Base-by-base conservation (phyloP, 2,797 vertebrate genomes). In the Diceros bicornis region DNA sequence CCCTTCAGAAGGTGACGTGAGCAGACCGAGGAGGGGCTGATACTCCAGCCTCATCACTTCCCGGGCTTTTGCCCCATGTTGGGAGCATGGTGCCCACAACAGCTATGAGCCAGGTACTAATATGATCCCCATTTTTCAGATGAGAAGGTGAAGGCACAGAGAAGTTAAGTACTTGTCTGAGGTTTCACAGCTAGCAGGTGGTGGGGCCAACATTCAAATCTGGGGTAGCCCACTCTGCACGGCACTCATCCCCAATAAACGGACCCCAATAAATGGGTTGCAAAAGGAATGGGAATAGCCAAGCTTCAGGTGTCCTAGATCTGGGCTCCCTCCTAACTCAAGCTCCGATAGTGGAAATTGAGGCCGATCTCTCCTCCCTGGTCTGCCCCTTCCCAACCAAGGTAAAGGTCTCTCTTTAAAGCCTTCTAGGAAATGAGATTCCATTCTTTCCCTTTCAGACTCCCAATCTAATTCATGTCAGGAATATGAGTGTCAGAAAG, bases 201-300 rank as follows among this genome's bases (percentile, higher is more conserved):
- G 29, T 18, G 82, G 72, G 57, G 29, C 25, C 37, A 17, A 59
- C n/a, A 20, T 41, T 50, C 61, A 7, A 10, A 6, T n/a, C 10
- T 20, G 20, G 44, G 2, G 25, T 37, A 16, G 52, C 12, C 16
- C 8, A 27, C 27, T 32, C 44, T 20, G 16, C 25, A 6, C 0
- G 1, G 13, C 18, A 4, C 20, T 61, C n/a, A 14, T 0, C 7
- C 55, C 77, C 23, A 9, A 0, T 20, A 64, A 18, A 21, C 7
- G 4, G 17, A 41, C 7, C 55, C 77, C 23, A 12, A 0, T 20
- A 64, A 18, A 21, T 12, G 4, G 17, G 21, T 7, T 69, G 50
- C 50, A 55, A 7, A 77, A 81, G 23, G 57, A 86, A 34, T 4
- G 6, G 55, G 11, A 16, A 2, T 2, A 29, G 17, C 47, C 3